Evolutionary conservation across 2,797 vertebrate genomes (phyloP).

Genomic region (Chaetodon trifasciatus): DNA sequence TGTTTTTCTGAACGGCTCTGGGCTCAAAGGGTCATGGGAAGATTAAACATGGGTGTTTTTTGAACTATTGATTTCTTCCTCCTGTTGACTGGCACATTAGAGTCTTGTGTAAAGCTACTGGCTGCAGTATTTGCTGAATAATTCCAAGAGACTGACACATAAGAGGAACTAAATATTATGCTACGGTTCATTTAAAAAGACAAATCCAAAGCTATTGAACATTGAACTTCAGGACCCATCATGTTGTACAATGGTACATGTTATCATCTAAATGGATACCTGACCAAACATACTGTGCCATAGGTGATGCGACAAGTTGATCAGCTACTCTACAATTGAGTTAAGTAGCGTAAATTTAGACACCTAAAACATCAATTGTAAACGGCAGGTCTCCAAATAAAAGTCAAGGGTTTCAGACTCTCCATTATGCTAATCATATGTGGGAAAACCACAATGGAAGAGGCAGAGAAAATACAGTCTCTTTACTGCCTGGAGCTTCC

Average conservation of each 20-base stretch:
- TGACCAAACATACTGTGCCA: background rate
- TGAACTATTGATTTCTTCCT: conserved; percentile 35
- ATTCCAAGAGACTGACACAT: background rate
- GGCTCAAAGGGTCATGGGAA: conserved; percentile 76
- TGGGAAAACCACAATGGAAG: background rate
- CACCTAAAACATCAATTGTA: background rate
- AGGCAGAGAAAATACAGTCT: conserved; percentile 1
- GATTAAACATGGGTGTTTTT: conserved; percentile 68
- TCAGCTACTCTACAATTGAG: background rate
- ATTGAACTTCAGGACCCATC: background rate
- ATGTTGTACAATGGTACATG: background rate
- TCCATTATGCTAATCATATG: background rate
- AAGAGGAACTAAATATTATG: background rate
- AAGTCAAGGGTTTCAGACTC: conserved; percentile 2
- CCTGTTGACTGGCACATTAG: conserved; percentile 5
- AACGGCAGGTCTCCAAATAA: background rate
- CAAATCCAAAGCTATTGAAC: conserved; percentile 1
- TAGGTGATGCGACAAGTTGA: background rate
- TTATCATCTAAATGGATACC: background rate
- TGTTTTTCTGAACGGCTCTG: conserved; percentile 38
- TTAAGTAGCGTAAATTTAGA: background rate
- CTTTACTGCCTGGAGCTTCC: background rate
- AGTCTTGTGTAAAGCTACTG: conserved; percentile 6
- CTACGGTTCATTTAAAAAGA: conserved; percentile 3
- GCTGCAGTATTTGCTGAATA: conserved; percentile 9